Base-by-base conservation (phyloP, 2,113 vertebrate species). In the Hydrolagus affinis region DNA sequence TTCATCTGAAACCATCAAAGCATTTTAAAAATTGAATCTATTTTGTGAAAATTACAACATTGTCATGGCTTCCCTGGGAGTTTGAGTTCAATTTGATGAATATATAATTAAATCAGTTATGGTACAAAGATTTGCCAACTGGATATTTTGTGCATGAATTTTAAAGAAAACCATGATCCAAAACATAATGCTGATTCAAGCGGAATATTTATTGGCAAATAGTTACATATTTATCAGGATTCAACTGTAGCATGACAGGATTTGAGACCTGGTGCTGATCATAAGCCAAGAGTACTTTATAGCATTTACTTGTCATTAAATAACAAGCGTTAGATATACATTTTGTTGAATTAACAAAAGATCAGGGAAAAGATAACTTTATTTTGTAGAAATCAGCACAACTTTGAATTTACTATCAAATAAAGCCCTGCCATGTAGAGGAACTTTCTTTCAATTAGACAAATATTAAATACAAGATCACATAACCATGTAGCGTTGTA, bases 191-290 rank as follows among this genome's bases (percentile, higher is more conserved):
- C 25, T 83, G 60, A 83, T 28, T 66, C 15, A 83, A 83, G 77
- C 77, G 11, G 77, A 83, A 66, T 62, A 83, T 66, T 83, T 56
- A 59, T 83, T 66, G 77, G 77, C 60, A 83, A 21, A 66, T 83
- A 32, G 77, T 66, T 32, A 83, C 19, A 3, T 62, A 83, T 66
- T 66, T 83, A 64, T 83, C 77, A 83, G 60, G 14, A 83, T 83
- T 66, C 60, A 66, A 66, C 66, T 17, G 60, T 64, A 83, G 59
- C 77, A 83, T 59, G 66, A 83, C 25, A 62, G 66, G 62, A 83
- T 21, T 83, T 83, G 25, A 66, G 8, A 44, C 32, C 30, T 83
- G 77, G 77, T 66, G n/a, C 44, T 44, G 44, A 44, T 44, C 44
- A 83, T 83, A 30, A 11, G 25, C 77, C 25, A 83, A 15, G 9